phyloP scores from a whole-genome alignment of 2,888 invertebrate species.

The Melitaea athalia region DNA sequence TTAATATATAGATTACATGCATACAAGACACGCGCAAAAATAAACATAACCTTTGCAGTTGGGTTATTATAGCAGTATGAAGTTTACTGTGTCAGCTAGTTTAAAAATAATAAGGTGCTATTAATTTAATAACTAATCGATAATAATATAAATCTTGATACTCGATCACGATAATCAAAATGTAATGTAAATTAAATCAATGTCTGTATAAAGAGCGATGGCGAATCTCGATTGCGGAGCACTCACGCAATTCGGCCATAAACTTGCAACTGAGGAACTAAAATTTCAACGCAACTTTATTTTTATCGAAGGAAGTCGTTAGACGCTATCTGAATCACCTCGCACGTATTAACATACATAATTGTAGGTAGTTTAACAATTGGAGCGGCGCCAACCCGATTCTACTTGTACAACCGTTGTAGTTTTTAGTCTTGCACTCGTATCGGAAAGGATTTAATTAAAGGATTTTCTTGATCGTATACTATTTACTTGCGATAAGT shows the following conservation, averaged over 20 bases:
- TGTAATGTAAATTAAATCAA: slow-evolving; percentile 76
- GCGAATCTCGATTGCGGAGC: slow-evolving; percentile 67
- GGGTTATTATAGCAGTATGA: too few species aligned
- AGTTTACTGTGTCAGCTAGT: too few species aligned
- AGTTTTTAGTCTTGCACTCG: slow-evolving; percentile 69
- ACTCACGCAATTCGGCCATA: slow-evolving; percentile 77
- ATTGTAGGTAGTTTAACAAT: slow-evolving; percentile 79
- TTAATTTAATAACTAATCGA: too few species aligned
- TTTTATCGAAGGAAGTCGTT: slow-evolving; percentile 81
- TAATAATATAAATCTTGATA: background rate
- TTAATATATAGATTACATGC: too few species aligned
- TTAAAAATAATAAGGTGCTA: too few species aligned
- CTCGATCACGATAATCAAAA: slow-evolving; percentile 51
- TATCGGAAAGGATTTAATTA: slow-evolving; percentile 65
- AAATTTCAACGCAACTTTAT: slow-evolving; percentile 82
- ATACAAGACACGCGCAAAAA: too few species aligned
- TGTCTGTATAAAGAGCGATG: slow-evolving; percentile 79
- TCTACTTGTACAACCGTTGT: slow-evolving; percentile 68
- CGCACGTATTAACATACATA: slow-evolving; percentile 80
- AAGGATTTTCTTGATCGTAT: slow-evolving; percentile 26
- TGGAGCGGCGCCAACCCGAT: slow-evolving; percentile 73
- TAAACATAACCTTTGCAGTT: too few species aligned
- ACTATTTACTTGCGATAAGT: too few species aligned
- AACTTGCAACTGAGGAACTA: slow-evolving; percentile 78
- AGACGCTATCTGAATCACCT: slow-evolving; percentile 79